Base-by-base conservation (phyloP, 2,113 vertebrate species). In the Heptranchias perlo region DNA sequence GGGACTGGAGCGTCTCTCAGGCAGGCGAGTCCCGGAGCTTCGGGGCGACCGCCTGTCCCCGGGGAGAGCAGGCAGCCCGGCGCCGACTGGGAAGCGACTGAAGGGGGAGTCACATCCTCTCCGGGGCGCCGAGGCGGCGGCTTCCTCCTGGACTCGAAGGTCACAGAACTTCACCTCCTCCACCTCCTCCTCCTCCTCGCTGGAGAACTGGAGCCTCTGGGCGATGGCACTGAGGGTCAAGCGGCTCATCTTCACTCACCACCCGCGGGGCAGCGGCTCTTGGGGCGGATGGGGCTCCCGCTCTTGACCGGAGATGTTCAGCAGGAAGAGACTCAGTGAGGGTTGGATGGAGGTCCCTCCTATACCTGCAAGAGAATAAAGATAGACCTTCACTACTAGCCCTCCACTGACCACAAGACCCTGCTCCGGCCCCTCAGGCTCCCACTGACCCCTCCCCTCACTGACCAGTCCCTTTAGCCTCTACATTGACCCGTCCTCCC, bases 171-270 rank as follows among this genome's bases (percentile, higher is more conserved):
- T 98, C 0, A 97, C 97, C 94, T 97, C 94, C 76, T 96, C 97
- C 96, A 97, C 98, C 16, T 96, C 97, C 0, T 98, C 98, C 96
- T 99, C 98, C 4, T 98, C 98, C 96, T 97, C 98, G 61, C 97
- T 98, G 25, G 98, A 98, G 96, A 99, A 98, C 96, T 98, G 97
- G 96, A 99, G 96, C 96, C 96, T 97, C 97, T 98, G 98, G 96
- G 97, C 96, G 6, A 97, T 96, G 0, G 97, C 96, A 73, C 96
- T 97, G 78, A 73, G 39, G 8, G 67, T 18, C 0, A 97, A 39
- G 6, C n/a, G 96, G 0, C 96, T 97, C 97, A 98, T 98, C 96
- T 69, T 31, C 18, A n/a, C n/a, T n/a, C 52, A 44, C 28, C 28
- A 16, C 2, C 4, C n/a, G 11, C 13, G n/a, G 61, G 61, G 10